Base-by-base conservation (phyloP, 2,797 vertebrate genomes). In the Thaleichthys pacificus region DNA sequence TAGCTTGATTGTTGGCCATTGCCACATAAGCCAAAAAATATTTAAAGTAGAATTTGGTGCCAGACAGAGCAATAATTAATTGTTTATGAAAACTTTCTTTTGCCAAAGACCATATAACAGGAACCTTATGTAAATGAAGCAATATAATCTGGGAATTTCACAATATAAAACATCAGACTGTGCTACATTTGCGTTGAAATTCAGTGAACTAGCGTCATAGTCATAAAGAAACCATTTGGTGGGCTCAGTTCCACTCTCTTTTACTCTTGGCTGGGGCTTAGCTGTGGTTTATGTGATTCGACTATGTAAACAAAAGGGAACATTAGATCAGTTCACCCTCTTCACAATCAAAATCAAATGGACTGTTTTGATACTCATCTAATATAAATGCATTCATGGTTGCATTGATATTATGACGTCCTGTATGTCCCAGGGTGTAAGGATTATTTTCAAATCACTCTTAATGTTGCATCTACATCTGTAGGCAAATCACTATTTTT, bases 41-140 rank as follows among this genome's bases (percentile, higher is more conserved):
- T 90, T 88, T 86, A 81, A 87, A 78, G 79, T 70, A 77, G 69
- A 76, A 77, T 61, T 75, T 71, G 73, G 78, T 75, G 82, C 87
- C 86, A 87, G 82, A 80, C 78, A 80, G 82, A 85, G 83, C 82
- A 80, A 86, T 87, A 87, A 89, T 88, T 87, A 86, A 90, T 88
- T 85, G 77, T 83, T 86, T 83, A 84, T 88, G 80, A 86, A 91
- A 89, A 82, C 82, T 77, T 76, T 77, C 72, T 80, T 80, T 78
- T 88, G 89, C 86, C 88, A 89, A 86, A 73, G 58, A 79, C 80
- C 61, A 78, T 78, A 85, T 84, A 84, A 83, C 80, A 80, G 77
- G 82, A 90, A 83, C 77, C 76, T 74, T 80, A 79, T 81, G 81
- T 84, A 86, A 85, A 85, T 84, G 77, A 80, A 81, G 81, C 86